Evolutionary conservation across 1,140 invertebrate genomes (phyloP), one percentile per base, ranked within the genome.

Genomic region (Megalonaias nervosa): DNA sequence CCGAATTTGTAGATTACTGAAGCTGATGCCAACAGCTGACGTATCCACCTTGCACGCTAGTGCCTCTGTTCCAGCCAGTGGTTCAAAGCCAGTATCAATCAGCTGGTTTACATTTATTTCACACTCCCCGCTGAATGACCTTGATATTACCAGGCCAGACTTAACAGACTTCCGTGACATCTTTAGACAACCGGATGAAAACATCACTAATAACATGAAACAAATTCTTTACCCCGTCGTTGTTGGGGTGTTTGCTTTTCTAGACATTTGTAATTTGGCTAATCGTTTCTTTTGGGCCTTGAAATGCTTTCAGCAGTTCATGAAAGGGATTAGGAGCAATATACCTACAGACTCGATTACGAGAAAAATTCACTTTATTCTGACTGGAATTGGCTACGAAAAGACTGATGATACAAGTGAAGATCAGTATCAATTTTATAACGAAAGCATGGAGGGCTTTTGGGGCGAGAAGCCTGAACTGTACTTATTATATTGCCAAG

Each of bases 321-420:
- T 64, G 55, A 82, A 80, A 48, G 87, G 87, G n/a, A 72, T 85
- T 23, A 86, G 85, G 56, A 81, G 84, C 58, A 78, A 83, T 62
- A 82, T 87, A 56, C 85, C 87, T 1, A 85, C 82, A 15, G 86
- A 88, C 59, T 77, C 82, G 56, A 82, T 85, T n/a, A 85, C 85
- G 12, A 79, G 82, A 62, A 86, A 84, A 68, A 81, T 87, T 61
- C 74, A 86, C 68, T 85, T 85, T 31, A 86, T 84, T 56, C 80
- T 86, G 55, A 88, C 85, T 6, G 87, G 86, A 15, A 80, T 84
- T 55, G 82, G 81, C 70, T 74, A 82, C 4, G 71, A 77, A 17
- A 77, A 75, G 55, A 69, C 77, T 38, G 81, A 84, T 12, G 71
- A 80, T 26, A 75, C 62, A 19, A 23, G 71, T 21, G 83, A 85